Base-by-base conservation (phyloP, 1,140 invertebrate species). In the Thaumetopoea pityocampa region DNA sequence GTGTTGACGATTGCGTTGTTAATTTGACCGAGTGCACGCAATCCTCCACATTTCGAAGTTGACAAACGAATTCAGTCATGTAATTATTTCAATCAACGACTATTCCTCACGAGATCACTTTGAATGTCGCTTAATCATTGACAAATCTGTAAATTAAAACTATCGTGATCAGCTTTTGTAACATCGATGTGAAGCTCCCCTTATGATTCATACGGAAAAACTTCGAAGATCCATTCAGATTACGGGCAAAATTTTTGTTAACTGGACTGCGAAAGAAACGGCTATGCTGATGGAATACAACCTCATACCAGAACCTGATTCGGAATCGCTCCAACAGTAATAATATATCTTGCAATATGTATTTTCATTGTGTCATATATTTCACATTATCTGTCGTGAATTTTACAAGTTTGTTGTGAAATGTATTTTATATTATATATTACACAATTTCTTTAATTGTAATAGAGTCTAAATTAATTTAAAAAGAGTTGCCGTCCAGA, bases 221-320 rank as follows among this genome's bases (percentile, higher is more conserved):
- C 78, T 69, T 65, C 54, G 77, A 81, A 80, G 80, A 80, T 84
- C 80, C 80, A 81, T 81, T 65, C 66, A 38, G 59, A 46, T 56
- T 48, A 51, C 44, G 66, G 73, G 64, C 64, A 66, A 73, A 81
- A 78, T 67, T 78, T 53, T 43, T 30, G 33, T 19, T 10, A 14
- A 65, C 62, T 78, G 74, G 65, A 79, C 65, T 63, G 58, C 52
- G 38, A 73, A 60, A 71, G 54, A 69, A 67, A 62, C 44, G 45
- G 49, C 56, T 67, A 63, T 33, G 28, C 49, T 45, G 27, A 37
- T 36, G 23, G 36, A 29, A 23, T 32, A 29, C 15, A 29, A 47
- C 43, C 26, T 30, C 18, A 40, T 44, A 22, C 32, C 38, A 62
- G 53, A n/a, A n/a, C n/a, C 67, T 69, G 67, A 72, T 47, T 68